Conservation (phyloP, 2,113 vertebrate genomes). For the Condylura cristata region DNA sequence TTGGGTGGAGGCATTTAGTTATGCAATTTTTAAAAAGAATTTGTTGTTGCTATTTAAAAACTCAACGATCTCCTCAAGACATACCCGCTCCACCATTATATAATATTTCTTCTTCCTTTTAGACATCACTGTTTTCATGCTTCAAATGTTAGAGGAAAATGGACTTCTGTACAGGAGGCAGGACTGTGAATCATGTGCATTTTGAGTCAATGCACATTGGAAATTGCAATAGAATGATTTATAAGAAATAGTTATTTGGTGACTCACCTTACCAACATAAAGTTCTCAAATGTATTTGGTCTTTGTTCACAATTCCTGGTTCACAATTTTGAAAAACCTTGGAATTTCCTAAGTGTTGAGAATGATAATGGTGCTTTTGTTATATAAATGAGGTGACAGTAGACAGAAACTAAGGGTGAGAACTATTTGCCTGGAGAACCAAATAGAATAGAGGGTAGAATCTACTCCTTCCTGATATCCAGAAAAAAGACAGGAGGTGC, state of each 20-base stretch:
- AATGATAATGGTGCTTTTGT: background rate
- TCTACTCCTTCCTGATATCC: background rate
- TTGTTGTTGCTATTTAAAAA: background rate
- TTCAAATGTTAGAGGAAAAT: background rate
- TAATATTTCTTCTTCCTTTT: constrained; percentile 6
- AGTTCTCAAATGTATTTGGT: background rate
- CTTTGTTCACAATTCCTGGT: background rate
- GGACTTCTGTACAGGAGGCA: background rate
- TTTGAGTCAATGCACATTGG: background rate
- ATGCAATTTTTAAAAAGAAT: constrained; percentile 31
- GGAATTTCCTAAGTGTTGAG: background rate
- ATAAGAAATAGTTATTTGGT: background rate
- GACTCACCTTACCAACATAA: background rate
- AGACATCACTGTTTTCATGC: background rate
- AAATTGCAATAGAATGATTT: background rate
- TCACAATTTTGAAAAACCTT: background rate
- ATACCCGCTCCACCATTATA: background rate
- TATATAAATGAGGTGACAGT: background rate
- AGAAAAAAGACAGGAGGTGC: background rate
- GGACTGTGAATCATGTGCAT: background rate
- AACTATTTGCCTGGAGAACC: background rate
- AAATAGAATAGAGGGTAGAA: background rate
- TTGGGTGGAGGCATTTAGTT: background rate
- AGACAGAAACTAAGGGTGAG: too few relatives aligned
- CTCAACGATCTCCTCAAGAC: background rate